A percentile compares a stretch with the other conserved stretches of the same genome.
phyloP scores from a whole-genome alignment of 1,140 invertebrate genomes.

The Drosophila yakuba region DNA sequence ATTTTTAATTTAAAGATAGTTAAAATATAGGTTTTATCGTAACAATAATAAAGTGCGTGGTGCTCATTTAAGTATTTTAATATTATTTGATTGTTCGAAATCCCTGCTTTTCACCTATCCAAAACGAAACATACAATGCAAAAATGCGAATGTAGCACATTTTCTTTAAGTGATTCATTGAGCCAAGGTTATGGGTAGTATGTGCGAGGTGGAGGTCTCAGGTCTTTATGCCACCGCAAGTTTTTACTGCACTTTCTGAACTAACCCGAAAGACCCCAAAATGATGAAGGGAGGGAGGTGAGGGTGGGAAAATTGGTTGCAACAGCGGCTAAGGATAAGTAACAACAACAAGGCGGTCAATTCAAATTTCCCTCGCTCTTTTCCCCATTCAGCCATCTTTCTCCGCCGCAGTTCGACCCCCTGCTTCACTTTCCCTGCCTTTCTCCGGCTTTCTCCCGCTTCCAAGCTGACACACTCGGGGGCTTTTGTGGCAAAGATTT shows the following conservation, averaged over 20 bases:
- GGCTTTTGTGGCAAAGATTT: conserved; percentile 59
- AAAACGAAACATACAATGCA: too few relatives aligned
- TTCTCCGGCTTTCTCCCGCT: conserved; percentile 12
- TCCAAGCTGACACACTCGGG: conserved; percentile 42
- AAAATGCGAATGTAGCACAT: too few relatives aligned
- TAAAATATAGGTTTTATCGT: too few relatives aligned
- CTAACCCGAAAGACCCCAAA: conserved; percentile 52
- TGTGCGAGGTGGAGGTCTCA: conserved; percentile 58
- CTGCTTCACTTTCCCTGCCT: conserved; percentile 6
- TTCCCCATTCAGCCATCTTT: conserved; percentile 3
- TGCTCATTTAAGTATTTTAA: too few relatives aligned
- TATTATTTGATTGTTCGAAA: too few relatives aligned
- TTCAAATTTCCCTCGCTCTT: conserved; percentile 40
- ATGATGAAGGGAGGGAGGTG: conserved; percentile 16
- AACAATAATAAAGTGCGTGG: too few relatives aligned
- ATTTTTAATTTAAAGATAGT: too few relatives aligned
- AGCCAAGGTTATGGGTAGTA: conserved; percentile 26
- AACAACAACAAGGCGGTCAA: conserved; percentile 61
- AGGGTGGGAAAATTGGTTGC: conserved; percentile 25
- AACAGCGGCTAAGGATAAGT: conserved; percentile 42
- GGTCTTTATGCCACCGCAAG: conserved; percentile 81
- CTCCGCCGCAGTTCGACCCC: conserved; percentile 12
- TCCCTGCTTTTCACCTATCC: too few relatives aligned
- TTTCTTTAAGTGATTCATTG: conserved; percentile 9
- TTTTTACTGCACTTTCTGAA: conserved; percentile 81